A percentile compares a stretch with the other conserved stretches of the same genome.
Conservation (phyloP, 1,140 invertebrate species). For the Antheraea pernyi region DNA sequence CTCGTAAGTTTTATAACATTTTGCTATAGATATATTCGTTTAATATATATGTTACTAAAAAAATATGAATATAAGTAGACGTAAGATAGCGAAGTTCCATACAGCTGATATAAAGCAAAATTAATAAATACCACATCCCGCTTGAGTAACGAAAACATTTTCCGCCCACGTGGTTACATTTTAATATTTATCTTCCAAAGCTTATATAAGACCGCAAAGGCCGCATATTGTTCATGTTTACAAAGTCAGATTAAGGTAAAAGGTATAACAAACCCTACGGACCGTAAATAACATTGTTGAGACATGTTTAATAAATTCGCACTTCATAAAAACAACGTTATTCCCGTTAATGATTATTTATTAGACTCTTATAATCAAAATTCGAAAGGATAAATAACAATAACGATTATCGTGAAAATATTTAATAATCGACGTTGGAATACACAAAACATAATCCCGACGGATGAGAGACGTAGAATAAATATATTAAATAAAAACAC, state of each 20-base stretch:
- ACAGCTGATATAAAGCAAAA: neutral
- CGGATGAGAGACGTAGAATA: neutral
- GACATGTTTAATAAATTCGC: conserved; percentile 29
- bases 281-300: conserved; percentile 42
- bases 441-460: neutral
- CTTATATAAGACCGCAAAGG: neutral
- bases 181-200: neutral
- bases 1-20: no score
- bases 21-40: no score
- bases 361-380: neutral
- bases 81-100: no score
- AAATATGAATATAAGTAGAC: no score
- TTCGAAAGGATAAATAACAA: neutral
- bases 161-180: neutral
- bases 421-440: neutral
- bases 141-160: neutral
- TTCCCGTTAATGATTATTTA: conserved; percentile 27
- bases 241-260: conserved; percentile 3
- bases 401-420: neutral
- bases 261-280: conserved; percentile 21
- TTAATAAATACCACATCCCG: neutral
- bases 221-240: conserved; percentile 14
- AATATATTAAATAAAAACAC: neutral
- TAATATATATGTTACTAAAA: no score
- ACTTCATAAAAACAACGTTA: conserved; percentile 27